Evolutionary conservation across 2,113 vertebrate species (phyloP), one percentile per base, ranked within the genome.

Genomic region (Xenotilapia longispinis): DNA sequence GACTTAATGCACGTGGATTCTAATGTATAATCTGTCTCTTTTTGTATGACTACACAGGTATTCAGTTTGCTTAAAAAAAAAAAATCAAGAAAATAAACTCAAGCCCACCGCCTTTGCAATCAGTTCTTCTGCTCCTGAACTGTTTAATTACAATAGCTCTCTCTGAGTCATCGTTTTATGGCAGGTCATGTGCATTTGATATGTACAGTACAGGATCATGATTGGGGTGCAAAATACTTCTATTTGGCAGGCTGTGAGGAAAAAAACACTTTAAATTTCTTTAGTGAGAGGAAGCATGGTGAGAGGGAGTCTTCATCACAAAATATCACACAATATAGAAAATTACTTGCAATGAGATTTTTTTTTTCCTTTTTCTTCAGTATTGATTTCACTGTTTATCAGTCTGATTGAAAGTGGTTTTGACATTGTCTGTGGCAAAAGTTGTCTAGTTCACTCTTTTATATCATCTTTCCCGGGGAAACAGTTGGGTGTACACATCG

Each of bases 221-320:
- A 84, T 40, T 49, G 80, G 90, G 93, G 91, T 93, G 92, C 83
- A 87, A 91, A 89, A 86, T 78, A 88, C 92, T 92, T 95, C 86
- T 92, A 95, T 96, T 96, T 96, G 96, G 96, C 96, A 96, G 95
- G 90, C 85, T 94, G 92, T 94, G 92, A 94, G 82, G 90, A 80
- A 89, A 88, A 78, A 80, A 58, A 81, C 70, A n/a, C 15, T 47
- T 73, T 12, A 81, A 89, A 84, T 33, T 57, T 92, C 85, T 90
- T 84, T 38, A 75, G 92, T 90, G 88, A 95, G 88, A 94, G 94
- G 94, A 96, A 94, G 90, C 91, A 91, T 93, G 93, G 94, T 89
- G 93, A 92, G 90, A 90, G 88, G 92, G 89, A 94, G 79, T 95
- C 91, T 95, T 95, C 94, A 91, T 94, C 94, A 95, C 95, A 96